Base-by-base conservation (phyloP, 2,113 vertebrate species). In the Eulemur macaco region DNA sequence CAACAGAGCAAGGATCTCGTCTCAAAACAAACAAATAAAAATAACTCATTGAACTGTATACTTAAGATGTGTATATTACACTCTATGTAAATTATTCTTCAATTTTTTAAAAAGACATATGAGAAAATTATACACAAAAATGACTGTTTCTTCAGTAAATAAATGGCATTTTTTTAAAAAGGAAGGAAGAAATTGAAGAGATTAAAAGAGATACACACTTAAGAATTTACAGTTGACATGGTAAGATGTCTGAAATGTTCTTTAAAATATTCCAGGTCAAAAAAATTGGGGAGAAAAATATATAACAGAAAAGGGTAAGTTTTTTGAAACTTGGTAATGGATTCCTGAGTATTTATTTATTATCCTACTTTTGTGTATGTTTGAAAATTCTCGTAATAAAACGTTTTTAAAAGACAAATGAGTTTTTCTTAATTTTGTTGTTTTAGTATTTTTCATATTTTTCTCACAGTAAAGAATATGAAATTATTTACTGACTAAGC, bases 401-500 rank as follows among this genome's bases (percentile, higher is more conserved):
- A 68, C 8, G 6, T 56, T 81, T n/a, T 27, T 81, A 14, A 69
- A 89, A 81, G 66, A 45, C 45, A 69, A 7, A 29, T 29, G 17
- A 42, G 27, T 78, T 89, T 94, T 91, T 4, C 66, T 86, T 56
- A 73, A 37, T 14, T 42, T 80, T 85, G 60, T 85, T 82, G 50
- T 92, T 83, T 69, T 25, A 58, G 60, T 77, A 12, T 66, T 89
- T 95, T 95, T 69, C 47, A 76, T 69, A 89, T 85, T 89, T 89
- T 86, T 85, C 39, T 81, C 37, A 82, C 25, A 94, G 31, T 82
- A 68, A 89, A 89, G 20, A 87, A 89, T 77, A 92, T 8, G 10
- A 34, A 80, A 64, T 85, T 95, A 95, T 34, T 76, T 87, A 78
- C 54, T 88, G 23, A 82, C 42, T 71, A 42, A 81, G 27, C 23